A percentile compares a stretch with the other conserved stretches of the same genome.
Evolutionary conservation across 1,140 invertebrate genomes (phyloP).

Genomic region (Drosophila elegans): DNA sequence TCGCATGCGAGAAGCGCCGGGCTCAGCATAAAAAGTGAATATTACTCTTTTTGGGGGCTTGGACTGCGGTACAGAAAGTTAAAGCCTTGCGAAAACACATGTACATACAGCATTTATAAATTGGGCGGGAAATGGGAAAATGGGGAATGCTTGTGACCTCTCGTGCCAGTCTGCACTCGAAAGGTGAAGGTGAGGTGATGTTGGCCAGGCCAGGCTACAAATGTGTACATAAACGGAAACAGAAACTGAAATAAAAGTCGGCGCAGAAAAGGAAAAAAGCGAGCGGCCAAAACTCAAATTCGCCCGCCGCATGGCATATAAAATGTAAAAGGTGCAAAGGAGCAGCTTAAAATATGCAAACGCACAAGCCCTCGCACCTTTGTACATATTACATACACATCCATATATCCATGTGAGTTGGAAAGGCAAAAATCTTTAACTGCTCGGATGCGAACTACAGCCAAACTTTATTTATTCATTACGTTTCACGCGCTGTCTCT

Average conservation of each 20-base stretch:
- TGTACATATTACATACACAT: background rate
- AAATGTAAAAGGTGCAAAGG: slow-evolving; percentile 72
- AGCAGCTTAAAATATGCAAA: slow-evolving; percentile 60
- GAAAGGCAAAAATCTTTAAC: slow-evolving; percentile 53
- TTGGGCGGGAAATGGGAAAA: slow-evolving; percentile 52
- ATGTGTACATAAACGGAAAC: slow-evolving; percentile 77
- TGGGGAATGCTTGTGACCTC: slow-evolving; percentile 46
- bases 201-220: slow-evolving; percentile 71
- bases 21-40: slow-evolving; percentile 80
- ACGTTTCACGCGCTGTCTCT: slow-evolving; percentile 60
- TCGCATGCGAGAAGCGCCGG: slow-evolving; percentile 56
- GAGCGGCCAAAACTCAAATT: slow-evolving; percentile 65
- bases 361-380: slow-evolving; percentile 22
- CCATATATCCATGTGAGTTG: slow-evolving; percentile 15
- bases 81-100: slow-evolving; percentile 53
- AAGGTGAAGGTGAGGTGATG: slow-evolving; percentile 75
- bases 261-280: slow-evolving; percentile 27
- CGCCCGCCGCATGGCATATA: slow-evolving; percentile 50
- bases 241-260: slow-evolving; percentile 76
- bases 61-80: background rate
- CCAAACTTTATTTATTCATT: slow-evolving; percentile 71
- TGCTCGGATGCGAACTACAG: slow-evolving; percentile 36
- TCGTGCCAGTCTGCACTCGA: slow-evolving; percentile 43
- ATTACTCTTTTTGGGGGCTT: slow-evolving; percentile 63
- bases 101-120: slow-evolving; percentile 77